Percentiles rank a stretch among this genome's conserved stretches.
Conservation (phyloP, 2,797 vertebrate genomes). For the Mastacembelus armatus region DNA sequence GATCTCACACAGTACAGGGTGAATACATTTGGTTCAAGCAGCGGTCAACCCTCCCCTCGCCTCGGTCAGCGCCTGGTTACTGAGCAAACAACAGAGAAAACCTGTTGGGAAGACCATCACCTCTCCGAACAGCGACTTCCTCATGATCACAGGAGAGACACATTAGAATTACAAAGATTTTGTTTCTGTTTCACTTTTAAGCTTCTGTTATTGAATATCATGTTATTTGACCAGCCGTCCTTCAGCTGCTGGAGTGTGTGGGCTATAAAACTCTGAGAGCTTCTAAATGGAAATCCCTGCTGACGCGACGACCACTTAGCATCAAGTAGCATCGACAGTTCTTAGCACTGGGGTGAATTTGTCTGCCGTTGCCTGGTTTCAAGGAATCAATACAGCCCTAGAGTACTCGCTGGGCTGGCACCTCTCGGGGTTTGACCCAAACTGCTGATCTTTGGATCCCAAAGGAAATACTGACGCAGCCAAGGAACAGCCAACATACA, state of each 20-base stretch:
- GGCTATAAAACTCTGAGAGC: slow-evolving; percentile 39
- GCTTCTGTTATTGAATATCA: not conserved
- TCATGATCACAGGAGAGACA: slow-evolving; percentile 21
- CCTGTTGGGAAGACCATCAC: slow-evolving; percentile 27
- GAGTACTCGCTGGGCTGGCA: slow-evolving; percentile 32
- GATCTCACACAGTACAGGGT: slow-evolving; percentile 10
- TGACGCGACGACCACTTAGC: slow-evolving; percentile 59
- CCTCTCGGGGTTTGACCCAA: slow-evolving; percentile 35
- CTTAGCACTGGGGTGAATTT: slow-evolving; percentile 56
- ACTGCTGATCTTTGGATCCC: slow-evolving; percentile 43
- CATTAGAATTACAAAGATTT: slow-evolving; percentile 7
- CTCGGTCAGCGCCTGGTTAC: slow-evolving; percentile 56
- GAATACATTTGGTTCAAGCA: too few species aligned
- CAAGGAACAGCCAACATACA: slow-evolving; percentile 17
- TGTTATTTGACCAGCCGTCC: not conserved
- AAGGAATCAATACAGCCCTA: slow-evolving; percentile 70
- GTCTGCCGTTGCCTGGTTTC: slow-evolving; percentile 71
- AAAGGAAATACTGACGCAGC: slow-evolving; percentile 41
- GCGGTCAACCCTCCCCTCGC: slow-evolving; percentile 43
- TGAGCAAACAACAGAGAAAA: slow-evolving; percentile 68
- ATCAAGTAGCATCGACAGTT: slow-evolving; percentile 73
- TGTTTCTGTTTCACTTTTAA: slow-evolving; percentile 10
- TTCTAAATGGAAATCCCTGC: slow-evolving; percentile 53
- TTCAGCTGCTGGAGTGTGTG: slow-evolving; percentile 21
- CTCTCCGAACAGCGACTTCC: slow-evolving; percentile 34